A percentile compares a stretch with the other conserved stretches of the same genome.
Evolutionary conservation across 1,140 invertebrate genomes (phyloP).

Genomic region (Octopus bimaculoides): DNA sequence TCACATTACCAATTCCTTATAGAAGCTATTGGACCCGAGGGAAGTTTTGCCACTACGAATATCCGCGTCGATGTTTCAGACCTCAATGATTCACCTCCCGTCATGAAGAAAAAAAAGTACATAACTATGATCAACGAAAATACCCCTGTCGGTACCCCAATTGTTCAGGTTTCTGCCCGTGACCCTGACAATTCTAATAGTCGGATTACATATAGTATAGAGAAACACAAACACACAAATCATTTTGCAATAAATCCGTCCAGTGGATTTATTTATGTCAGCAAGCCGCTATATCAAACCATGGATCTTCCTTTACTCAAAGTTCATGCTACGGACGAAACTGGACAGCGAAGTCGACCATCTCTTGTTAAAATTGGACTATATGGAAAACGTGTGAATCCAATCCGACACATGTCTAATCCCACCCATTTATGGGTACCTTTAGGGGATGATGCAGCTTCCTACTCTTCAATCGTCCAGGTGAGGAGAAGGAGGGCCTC

Average conservation of each 20-base stretch:
- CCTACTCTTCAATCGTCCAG: not conserved
- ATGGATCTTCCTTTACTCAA: not conserved
- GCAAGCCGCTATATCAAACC: not conserved
- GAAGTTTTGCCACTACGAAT: not conserved
- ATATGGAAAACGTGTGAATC: not conserved
- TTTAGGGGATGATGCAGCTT: not conserved
- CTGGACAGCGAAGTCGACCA: not conserved
- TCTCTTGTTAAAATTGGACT: not conserved
- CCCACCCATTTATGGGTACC: not conserved
- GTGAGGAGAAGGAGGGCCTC: not conserved
- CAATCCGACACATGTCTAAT: not conserved
- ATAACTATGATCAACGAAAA: not conserved
- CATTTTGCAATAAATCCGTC: not conserved
- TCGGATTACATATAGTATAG: not conserved
- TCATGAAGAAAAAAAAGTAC: constrained; percentile 1
- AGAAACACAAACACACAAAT: not conserved
- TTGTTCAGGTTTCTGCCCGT: not conserved
- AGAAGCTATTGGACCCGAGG: not conserved
- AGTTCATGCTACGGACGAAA: not conserved
- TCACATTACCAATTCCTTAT: not conserved
- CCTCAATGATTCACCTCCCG: not conserved
- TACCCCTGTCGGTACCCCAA: not conserved
- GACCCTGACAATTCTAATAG: not conserved
- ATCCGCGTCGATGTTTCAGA: not conserved
- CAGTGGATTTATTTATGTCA: not conserved